phyloP scores from a whole-genome alignment of 2,888 invertebrate species.

The Limnephilus rhombicus region DNA sequence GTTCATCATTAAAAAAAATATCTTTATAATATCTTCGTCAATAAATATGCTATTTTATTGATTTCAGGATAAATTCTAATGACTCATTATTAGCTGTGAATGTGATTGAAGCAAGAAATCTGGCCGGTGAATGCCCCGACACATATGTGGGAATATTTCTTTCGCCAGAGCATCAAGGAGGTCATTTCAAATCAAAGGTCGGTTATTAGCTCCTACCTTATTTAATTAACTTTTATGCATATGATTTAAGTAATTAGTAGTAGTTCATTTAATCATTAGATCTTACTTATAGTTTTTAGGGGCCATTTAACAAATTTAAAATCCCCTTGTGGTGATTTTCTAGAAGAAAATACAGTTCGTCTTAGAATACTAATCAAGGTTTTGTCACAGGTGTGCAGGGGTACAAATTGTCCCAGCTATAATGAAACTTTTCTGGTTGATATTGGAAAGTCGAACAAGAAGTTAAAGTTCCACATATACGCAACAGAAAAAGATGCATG shows the following conservation, averaged over 20 bases:
- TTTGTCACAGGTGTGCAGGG: slow-evolving; percentile 78
- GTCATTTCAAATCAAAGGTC: slow-evolving; percentile 65
- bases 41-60: slow-evolving; percentile 67
- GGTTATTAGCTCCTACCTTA: neutral
- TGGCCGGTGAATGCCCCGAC: slow-evolving; percentile 81
- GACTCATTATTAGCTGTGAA: slow-evolving; percentile 78
- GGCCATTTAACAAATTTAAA: no score
- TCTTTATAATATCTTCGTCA: neutral
- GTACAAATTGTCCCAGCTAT: slow-evolving; percentile 84
- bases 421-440: slow-evolving; percentile 87
- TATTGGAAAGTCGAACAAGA: slow-evolving; percentile 79
- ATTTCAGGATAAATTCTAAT: slow-evolving; percentile 75
- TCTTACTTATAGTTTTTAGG: no score
- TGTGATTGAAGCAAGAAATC: slow-evolving; percentile 87
- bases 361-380: neutral
- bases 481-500: slow-evolving; percentile 81
- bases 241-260: no score
- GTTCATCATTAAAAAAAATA: neutral
- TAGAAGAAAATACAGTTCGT: no score
- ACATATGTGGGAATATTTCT: slow-evolving; percentile 87
- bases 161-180: slow-evolving; percentile 78
- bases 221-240: no score
- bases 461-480: slow-evolving; percentile 84
- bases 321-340: no score
- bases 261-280: no score